These are phyloP conservation scores for Pristionchus mayeri DNA, from an alignment of 2,888 invertebrate species.

Conservation along the genomic window DNA sequence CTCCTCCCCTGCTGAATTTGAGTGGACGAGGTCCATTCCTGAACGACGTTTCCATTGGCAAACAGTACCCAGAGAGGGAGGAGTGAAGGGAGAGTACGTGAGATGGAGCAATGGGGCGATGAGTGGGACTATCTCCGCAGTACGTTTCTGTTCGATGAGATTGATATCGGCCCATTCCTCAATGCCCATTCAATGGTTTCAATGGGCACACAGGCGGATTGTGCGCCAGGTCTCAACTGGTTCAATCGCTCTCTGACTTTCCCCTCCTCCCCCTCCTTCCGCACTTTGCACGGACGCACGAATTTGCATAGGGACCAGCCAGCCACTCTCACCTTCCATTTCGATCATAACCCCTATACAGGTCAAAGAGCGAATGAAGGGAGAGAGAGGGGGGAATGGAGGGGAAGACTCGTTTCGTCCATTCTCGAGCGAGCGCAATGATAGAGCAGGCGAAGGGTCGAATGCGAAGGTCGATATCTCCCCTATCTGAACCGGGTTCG, in stretches of 20 bases:
- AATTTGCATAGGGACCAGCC: conserved; percentile 28
- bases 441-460: conserved; percentile 16
- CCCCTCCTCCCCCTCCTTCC: neutral
- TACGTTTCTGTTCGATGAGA: neutral
- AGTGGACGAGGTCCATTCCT: conserved; percentile 43
- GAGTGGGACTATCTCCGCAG: neutral
- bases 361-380: conserved; percentile 16
- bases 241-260: conserved; percentile 45
- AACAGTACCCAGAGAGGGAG: conserved; percentile 22
- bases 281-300: neutral
- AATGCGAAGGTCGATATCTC: conserved; percentile 46
- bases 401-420: conserved; percentile 41
- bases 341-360: conserved; percentile 51
- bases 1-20: conserved; percentile 1
- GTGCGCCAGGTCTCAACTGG: neutral
- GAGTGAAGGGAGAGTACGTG: neutral
- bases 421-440: conserved; percentile 32
- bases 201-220: neutral
- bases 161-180: too few relatives aligned
- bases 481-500: conserved; percentile 38
- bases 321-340: conserved; percentile 48
- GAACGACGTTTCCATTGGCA: conserved; percentile 46
- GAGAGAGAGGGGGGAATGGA: neutral
- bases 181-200: neutral
- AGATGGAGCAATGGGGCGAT: neutral